Percentiles rank a stretch among this genome's conserved stretches.
phyloP scores from a whole-genome alignment of 2,113 vertebrate species.

The Dipodomys ordii region DNA sequence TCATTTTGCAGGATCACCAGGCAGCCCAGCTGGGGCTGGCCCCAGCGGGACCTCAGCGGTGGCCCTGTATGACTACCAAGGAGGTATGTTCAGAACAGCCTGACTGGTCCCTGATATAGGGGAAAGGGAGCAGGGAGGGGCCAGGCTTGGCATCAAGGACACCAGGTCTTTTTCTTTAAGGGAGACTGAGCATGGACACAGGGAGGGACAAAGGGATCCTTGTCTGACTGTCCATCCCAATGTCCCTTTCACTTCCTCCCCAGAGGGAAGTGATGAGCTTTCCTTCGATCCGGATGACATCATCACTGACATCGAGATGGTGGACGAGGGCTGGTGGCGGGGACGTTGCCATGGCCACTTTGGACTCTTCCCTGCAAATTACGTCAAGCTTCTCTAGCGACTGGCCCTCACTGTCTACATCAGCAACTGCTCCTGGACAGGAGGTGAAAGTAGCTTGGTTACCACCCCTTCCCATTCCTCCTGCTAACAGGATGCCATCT shows the following conservation, averaged over 20 bases:
- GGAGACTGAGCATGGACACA: neutral
- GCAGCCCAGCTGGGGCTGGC: neutral
- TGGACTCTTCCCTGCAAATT: conserved; percentile 95
- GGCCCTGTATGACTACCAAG: conserved; percentile 94
- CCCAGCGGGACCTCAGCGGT: conserved; percentile 80
- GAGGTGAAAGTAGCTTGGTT: neutral
- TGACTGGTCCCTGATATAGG: neutral
- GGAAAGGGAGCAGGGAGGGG: neutral
- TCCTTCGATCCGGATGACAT: conserved; percentile 94
- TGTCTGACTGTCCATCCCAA: neutral
- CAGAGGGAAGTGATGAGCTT: conserved; percentile 95
- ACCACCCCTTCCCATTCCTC: neutral
- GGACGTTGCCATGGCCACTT: conserved; percentile 89
- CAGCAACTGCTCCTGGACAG: neutral
- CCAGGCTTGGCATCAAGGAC: neutral
- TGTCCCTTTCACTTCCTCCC: conserved; percentile 21
- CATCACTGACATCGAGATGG: conserved; percentile 95
- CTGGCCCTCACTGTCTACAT: neutral
- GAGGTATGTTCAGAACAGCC: conserved; percentile 86
- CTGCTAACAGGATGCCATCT: neutral
- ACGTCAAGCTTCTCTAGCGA: conserved; percentile 91
- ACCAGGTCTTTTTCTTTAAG: neutral
- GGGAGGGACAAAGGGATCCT: neutral
- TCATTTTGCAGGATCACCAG: conserved; percentile 54
- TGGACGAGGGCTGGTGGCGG: conserved; percentile 97